Base-by-base conservation (phyloP, 2,797 vertebrate species). In the Acipenser transmontanus region DNA sequence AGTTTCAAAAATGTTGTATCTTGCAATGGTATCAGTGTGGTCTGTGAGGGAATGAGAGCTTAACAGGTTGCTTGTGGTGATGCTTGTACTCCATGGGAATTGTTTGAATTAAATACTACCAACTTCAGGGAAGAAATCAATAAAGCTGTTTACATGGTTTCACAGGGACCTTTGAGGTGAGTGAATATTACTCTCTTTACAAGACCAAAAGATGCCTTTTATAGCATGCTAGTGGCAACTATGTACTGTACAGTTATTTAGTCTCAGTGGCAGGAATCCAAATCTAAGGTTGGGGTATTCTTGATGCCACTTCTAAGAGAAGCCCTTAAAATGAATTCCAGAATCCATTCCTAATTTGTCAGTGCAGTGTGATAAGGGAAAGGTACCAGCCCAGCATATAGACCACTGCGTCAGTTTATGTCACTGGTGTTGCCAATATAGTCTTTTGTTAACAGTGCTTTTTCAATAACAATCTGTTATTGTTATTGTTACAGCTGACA, bases 31-130 rank as follows among this genome's bases (percentile, higher is more conserved):
- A 81, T 84, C 78, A 52, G 74, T 78, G 71, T 69, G 73, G 74
- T 76, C 77, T 78, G 74, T 75, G 73, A 69, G 64, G 71, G 75
- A 74, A 79, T 78, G 76, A 78, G 74, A 76, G 80, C 80, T 84
- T 89, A 82, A 90, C 89, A 90, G 91, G 91, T 89, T 89, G 88
- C 86, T 84, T 68, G 54, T 69, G 77, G 79, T 82, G 74, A 75
- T 85, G 77, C 71, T 80, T 83, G 76, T 80, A 82, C 79, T 80
- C 76, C 72, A 75, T 81, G 80, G 82, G 81, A 87, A 83, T 81
- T 81, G 76, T 90, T 89, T 87, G 84, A 87, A 89, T 85, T 90
- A 89, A 34, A 34, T 34, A 34, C 34, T 34, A 34, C 34, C 87
- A 84, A 86, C 77, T 72, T 71, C 72, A 81, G 82, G 77, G 82